These are phyloP conservation scores for Psittacula cyanocephala DNA, from an alignment of 2,113 vertebrate species.

Conservation along the genomic window DNA sequence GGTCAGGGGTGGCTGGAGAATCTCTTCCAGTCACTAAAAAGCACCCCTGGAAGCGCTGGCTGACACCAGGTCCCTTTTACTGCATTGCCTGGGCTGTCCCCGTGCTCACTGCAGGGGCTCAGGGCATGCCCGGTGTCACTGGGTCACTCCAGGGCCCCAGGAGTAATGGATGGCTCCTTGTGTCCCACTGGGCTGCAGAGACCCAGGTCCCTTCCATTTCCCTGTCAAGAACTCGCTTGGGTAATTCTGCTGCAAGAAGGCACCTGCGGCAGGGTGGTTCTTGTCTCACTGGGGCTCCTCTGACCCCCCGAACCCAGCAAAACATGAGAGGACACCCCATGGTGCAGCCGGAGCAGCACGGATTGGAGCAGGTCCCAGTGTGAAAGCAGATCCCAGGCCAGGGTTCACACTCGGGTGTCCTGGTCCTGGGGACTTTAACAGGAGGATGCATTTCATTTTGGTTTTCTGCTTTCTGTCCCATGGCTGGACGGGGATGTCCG, in stretches of 20 bases:
- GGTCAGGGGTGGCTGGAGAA: not conserved
- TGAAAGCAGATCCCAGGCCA: not conserved
- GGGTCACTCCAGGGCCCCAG: not conserved
- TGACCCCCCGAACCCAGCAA: not conserved
- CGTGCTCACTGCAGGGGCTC: not conserved
- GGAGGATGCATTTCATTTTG: not conserved
- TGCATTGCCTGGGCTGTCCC: not conserved
- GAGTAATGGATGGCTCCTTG: rapidly evolving
- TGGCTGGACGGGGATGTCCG: not conserved
- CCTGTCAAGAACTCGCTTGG: not conserved
- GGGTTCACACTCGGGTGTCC: not conserved
- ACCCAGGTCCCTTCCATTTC: not conserved
- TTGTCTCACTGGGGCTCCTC: not conserved
- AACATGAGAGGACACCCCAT: not conserved
- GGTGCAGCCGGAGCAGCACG: not conserved
- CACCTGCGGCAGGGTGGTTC: not conserved
- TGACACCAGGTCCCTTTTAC: not conserved
- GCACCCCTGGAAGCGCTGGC: not conserved
- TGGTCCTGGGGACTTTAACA: not conserved
- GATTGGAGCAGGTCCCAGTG: not conserved
- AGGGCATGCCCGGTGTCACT: not conserved
- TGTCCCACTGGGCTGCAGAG: not conserved
- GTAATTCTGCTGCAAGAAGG: not conserved
- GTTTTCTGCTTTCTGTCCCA: not conserved
- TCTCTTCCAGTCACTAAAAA: not conserved